These are phyloP conservation scores for cattle (Bos taurus) DNA, from an alignment of 2,113 vertebrate genomes.

Conservation along the genomic window DNA sequence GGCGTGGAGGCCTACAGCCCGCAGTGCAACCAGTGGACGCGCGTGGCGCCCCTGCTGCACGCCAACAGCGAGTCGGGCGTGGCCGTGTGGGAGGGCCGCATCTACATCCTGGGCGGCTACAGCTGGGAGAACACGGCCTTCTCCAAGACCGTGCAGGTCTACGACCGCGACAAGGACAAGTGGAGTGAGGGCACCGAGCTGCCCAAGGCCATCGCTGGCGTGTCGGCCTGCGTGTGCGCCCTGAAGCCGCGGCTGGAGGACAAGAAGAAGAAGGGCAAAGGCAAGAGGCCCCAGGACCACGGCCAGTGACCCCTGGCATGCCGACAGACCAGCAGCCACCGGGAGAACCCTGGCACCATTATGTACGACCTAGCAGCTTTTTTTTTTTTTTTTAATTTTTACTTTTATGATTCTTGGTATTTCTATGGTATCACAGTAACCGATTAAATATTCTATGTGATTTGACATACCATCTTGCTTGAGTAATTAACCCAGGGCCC, in stretches of 20 bases:
- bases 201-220: conserved; percentile 91
- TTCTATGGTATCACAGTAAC: conserved; percentile 41
- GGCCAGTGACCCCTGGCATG: conserved; percentile 59
- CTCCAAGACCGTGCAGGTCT: conserved; percentile 92
- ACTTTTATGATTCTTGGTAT: conserved; percentile 28
- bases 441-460: conserved; percentile 53
- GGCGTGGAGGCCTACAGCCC: conserved; percentile 93
- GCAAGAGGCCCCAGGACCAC: conserved; percentile 73
- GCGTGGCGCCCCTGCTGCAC: conserved; percentile 85
- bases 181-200: conserved; percentile 91
- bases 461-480: conserved; percentile 16
- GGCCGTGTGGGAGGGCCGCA: conserved; percentile 87
- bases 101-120: conserved; percentile 96
- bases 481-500: not conserved
- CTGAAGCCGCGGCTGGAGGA: conserved; percentile 83
- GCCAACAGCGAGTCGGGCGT: conserved; percentile 95
- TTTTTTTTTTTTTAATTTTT: conserved; percentile 46
- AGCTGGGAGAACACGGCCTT: conserved; percentile 95
- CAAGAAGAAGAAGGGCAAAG: conserved; percentile 81
- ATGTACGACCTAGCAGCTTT: not conserved
- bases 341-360: not conserved
- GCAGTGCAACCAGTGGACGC: conserved; percentile 90
- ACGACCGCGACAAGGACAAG: conserved; percentile 83
- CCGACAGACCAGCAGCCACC: not conserved
- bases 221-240: conserved; percentile 90